Percentiles rank a stretch among this genome's conserved stretches.
phyloP scores from a whole-genome alignment of 2,888 invertebrate genomes.

The Zhengitettix transpicula region DNA sequence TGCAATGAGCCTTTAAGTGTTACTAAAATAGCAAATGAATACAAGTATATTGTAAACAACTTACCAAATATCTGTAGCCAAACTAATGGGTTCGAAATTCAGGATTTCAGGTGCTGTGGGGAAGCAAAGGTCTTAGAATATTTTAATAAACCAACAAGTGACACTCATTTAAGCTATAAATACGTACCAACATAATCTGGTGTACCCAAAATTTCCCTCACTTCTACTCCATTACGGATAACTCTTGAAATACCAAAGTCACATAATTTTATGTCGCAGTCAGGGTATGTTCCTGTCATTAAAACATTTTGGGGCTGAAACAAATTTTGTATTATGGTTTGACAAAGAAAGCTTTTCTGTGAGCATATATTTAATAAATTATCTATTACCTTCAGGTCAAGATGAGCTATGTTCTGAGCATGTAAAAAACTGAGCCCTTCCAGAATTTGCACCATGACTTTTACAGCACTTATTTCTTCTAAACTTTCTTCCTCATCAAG shows the following conservation, averaged over 20 bases:
- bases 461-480: conserved; percentile 65
- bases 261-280: conserved; percentile 73
- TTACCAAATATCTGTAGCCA: conserved; percentile 87
- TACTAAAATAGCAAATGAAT: no score
- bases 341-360: no score
- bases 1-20: no score
- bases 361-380: neutral
- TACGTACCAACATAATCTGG: conserved; percentile 83
- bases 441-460: conserved; percentile 77
- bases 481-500: conserved; percentile 73
- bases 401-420: conserved; percentile 81
- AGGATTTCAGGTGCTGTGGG: conserved; percentile 77
- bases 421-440: conserved; percentile 84
- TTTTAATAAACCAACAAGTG: neutral
- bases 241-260: conserved; percentile 90
- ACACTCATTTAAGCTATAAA: neutral
- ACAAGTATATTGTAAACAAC: neutral
- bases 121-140: conserved; percentile 6
- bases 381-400: conserved; percentile 58
- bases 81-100: conserved; percentile 84
- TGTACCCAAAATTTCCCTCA: conserved; percentile 86
- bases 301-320: conserved; percentile 85
- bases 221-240: conserved; percentile 77
- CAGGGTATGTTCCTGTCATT: conserved; percentile 56
- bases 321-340: neutral